Base-by-base conservation (phyloP, 2,888 invertebrate species). In the Ditylenchus weischeri region DNA sequence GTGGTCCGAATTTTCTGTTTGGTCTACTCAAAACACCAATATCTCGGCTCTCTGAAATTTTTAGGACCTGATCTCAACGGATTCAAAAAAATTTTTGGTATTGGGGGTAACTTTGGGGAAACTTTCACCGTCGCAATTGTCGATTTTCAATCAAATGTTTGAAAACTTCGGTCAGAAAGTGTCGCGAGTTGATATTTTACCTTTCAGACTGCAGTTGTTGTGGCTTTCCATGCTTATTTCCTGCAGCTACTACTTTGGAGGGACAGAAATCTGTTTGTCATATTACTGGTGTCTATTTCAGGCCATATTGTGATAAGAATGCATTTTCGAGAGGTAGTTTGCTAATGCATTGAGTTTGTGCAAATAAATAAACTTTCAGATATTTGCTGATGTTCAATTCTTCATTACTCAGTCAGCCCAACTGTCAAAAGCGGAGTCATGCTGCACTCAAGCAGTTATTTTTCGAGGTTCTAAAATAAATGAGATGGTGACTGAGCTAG, bases 361-460 rank as follows among this genome's bases (percentile, higher is more conserved):
- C 21, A 50, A 21, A 50, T n/a, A 50, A 50, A 4, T 50, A 5
- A 50, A 50, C 2, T 50, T 73, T 43, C 65, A 76, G 72, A 69
- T 74, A 29, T 62, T 74, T 0, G 67, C 74, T 5, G 74, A 75
- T 50, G 19, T 70, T 10, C 76, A 75, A 1, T 74, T 64, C 59
- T 38, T 36, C 19, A n/a, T 78, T 6, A 74, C 76, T 7, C 65
- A 67, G 21, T 71, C 73, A 13, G 76, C 73, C 21, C 77, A 78
- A 66, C 57, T 78, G 13, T 70, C 74, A 3, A 62, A 54, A 62
- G 69, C 74, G 8, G 78, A 78, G 65, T 77, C 77, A 0, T 77
- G 78, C 62, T 78, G 76, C 58, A 78, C 76, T 43, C 78, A 72
- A 11, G 77, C 73, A 21, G 78, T 78, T 29, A 62, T 78, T 5